Evolutionary conservation across 2,888 invertebrate species (phyloP).

Genomic region (Pantelozetes paolii): DNA sequence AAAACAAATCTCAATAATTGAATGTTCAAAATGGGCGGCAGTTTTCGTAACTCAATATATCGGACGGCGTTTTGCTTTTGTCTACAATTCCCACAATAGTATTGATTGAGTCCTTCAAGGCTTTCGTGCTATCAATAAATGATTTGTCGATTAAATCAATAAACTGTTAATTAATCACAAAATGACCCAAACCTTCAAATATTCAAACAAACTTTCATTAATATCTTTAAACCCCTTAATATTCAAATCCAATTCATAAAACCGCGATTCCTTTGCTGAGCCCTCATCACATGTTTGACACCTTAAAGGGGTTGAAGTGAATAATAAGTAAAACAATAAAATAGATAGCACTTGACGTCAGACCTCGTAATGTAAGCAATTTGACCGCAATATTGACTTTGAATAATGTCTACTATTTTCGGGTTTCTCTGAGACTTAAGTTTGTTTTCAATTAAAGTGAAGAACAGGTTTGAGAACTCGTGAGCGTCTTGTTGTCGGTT

Average conservation of each 20-base stretch:
- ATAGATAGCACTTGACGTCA: not conserved
- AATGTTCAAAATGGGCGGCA: conserved; percentile 62
- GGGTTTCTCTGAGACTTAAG: conserved; percentile 52
- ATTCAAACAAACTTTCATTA: conserved; percentile 58
- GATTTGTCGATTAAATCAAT: not conserved
- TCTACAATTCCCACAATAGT: conserved; percentile 59
- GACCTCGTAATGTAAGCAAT: conserved; percentile 57
- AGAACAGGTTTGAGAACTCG: conserved; percentile 63
- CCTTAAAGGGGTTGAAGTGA: conserved; percentile 49
- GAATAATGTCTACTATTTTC: conserved; percentile 53
- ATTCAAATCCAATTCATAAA: conserved; percentile 62
- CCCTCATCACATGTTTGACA: conserved; percentile 58
- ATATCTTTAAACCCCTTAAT: conserved; percentile 58
- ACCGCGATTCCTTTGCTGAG: conserved; percentile 58
- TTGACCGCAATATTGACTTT: conserved; percentile 56
- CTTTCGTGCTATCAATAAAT: conserved; percentile 57
- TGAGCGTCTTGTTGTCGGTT: conserved; percentile 63
- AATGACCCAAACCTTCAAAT: conserved; percentile 53
- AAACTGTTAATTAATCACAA: not conserved
- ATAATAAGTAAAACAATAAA: not conserved
- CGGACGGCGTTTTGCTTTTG: conserved; percentile 60
- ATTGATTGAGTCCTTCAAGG: conserved; percentile 60
- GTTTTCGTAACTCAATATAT: conserved; percentile 57
- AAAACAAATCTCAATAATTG: conserved; percentile 63
- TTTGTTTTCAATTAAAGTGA: conserved; percentile 59